Percentiles rank a stretch among this genome's conserved stretches.
phyloP scores from a whole-genome alignment of 2,888 invertebrate species.

The Amblyteles armatorius region DNA sequence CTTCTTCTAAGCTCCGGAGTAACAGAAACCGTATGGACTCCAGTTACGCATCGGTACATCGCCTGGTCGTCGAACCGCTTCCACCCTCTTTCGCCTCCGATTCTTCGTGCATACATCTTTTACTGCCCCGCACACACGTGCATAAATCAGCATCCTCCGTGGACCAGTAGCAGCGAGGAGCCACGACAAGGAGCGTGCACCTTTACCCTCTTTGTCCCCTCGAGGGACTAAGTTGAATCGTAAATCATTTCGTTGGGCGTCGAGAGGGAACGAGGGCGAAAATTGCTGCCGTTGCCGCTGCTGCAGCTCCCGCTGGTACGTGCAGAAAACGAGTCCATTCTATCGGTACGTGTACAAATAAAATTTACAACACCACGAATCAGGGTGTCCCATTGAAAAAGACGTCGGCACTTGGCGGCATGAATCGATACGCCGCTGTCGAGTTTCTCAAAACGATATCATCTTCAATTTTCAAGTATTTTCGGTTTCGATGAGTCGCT shows the following conservation, averaged over 20 bases:
- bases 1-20: neutral
- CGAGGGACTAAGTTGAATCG: constrained; percentile 64
- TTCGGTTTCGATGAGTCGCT: neutral
- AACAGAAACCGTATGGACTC: constrained; percentile 38
- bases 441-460: constrained; percentile 19
- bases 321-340: neutral
- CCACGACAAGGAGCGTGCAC: constrained; percentile 56
- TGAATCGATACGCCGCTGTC: constrained; percentile 37
- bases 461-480: constrained; percentile 31
- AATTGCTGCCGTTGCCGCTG: constrained; percentile 60
- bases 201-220: constrained; percentile 62
- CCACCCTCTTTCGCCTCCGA: constrained; percentile 43
- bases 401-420: constrained; percentile 54
- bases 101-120: constrained; percentile 52
- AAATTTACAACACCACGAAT: constrained; percentile 1
- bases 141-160: constrained; percentile 43
- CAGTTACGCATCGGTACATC: neutral
- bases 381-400: constrained; percentile 42
- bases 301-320: neutral
- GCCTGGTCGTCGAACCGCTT: constrained; percentile 10
- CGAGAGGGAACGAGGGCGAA: constrained; percentile 60
- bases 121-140: constrained; percentile 39
- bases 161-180: constrained; percentile 16
- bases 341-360: neutral
- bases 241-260: constrained; percentile 68